Base-by-base conservation (phyloP, 1,140 invertebrate species). In the Drosophila bocqueti region DNA sequence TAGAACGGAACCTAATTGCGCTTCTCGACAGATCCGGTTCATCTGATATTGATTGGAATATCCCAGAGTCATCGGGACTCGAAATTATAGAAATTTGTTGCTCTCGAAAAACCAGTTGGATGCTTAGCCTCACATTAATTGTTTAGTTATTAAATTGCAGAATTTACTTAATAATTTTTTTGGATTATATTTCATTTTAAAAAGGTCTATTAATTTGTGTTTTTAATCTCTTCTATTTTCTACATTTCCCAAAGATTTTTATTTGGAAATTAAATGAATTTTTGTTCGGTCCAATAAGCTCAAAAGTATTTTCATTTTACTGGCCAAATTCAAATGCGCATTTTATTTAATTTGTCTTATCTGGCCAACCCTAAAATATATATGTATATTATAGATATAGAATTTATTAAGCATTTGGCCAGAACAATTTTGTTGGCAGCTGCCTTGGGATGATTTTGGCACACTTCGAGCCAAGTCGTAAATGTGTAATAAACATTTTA, bases 301-400 rank as follows among this genome's bases (percentile, higher is more conserved):
- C 7, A 57, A n/a, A 60, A 36, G 40, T 47, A 21, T 60, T 7
- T 65, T 38, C 13, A 36, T 65, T 65, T 73, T 58, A 21, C 43
- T 47, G 34, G 9, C 3, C 13, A 62, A 50, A 24, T 49, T 34
- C 43, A 63, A 83, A 76, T 76, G 76, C 83, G 83, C 72, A 86
- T 66, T 73, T 79, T 18, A 69, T 68, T 71, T 76, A 73, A 49
- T 74, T 45, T 15, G 47, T 36, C 45, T 61, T 71, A 65, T 46
- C 34, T 47, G 13, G n/a, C 29, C 46, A 69, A 59, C 29, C 50
- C 50, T 43, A 58, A 54, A 24, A 31, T 47, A 47, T 55, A 55
- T 38, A 24, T 31, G 16, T n/a, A 31, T 13, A 2, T 52, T 18
- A 29, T 42, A 49, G 55, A 50, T 64, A 43, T 43, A 57, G 40